Conservation (phyloP, 2,797 vertebrate species). For the Uromys caudimaculatus region DNA sequence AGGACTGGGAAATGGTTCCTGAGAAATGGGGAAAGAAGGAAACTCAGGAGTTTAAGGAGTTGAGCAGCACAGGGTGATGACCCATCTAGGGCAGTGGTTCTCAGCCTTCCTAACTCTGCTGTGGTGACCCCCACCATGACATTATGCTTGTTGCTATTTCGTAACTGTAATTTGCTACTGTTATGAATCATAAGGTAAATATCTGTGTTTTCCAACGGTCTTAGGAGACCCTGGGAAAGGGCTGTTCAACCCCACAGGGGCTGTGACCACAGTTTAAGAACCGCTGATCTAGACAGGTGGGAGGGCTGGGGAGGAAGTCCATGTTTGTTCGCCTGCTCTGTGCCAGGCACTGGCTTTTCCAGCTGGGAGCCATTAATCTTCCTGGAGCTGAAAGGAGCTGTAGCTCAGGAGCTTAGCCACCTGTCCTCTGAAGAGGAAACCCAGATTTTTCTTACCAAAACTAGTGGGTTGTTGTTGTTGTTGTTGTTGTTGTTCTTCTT, state of each 20-base stretch:
- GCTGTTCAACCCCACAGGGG: neutral
- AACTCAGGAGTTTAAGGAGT: accelerated
- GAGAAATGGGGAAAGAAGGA: neutral
- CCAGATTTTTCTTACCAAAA: neutral
- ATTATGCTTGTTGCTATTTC: neutral
- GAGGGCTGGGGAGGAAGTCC: neutral
- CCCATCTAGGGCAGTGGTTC: neutral
- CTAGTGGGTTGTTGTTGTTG: neutral
- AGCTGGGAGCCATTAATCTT: neutral
- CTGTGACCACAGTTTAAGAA: neutral
- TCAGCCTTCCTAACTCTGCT: neutral
- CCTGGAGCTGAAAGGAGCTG: neutral
- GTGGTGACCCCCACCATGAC: neutral
- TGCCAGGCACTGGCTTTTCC: neutral
- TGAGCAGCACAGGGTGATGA: accelerated
- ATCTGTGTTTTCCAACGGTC: neutral
- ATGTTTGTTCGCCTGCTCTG: neutral
- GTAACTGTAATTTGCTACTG: neutral
- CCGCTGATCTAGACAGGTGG: neutral
- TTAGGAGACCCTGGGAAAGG: neutral
- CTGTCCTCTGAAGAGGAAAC: neutral
- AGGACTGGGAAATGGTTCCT: accelerated
- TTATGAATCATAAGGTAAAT: neutral
- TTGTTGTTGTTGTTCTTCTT: too few species aligned
- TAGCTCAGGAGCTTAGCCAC: neutral